Percentiles rank a stretch among this genome's conserved stretches.
Evolutionary conservation across 2,797 vertebrate species (phyloP).

Genomic region (Periparus ater): DNA sequence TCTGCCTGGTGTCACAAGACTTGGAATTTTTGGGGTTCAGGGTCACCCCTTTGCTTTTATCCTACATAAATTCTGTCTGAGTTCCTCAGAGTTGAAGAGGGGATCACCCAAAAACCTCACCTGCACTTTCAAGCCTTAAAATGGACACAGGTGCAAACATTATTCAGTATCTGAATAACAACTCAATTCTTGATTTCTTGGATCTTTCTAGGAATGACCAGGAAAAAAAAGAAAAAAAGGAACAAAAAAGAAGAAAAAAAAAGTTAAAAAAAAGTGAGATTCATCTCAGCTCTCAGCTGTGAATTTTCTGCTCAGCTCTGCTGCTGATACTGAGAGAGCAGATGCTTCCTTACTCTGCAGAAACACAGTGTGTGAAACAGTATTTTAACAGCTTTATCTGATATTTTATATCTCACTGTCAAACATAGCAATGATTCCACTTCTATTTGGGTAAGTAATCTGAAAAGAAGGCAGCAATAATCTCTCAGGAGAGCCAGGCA

Average conservation of each 20-base stretch:
- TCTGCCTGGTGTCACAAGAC: too few species aligned
- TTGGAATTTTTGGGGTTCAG: background rate
- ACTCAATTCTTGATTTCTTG: background rate
- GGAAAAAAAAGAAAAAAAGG: background rate
- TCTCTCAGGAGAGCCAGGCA: constrained; percentile 68
- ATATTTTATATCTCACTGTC: constrained; percentile 68
- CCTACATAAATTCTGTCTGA: background rate
- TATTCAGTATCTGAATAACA: background rate
- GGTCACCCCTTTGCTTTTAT: background rate
- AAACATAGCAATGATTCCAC: constrained; percentile 64
- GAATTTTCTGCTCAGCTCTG: constrained; percentile 46
- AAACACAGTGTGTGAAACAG: constrained; percentile 15
- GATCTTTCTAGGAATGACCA: constrained; percentile 38
- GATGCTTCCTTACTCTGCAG: constrained; percentile 61
- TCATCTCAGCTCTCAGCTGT: constrained; percentile 36
- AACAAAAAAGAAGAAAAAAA: background rate
- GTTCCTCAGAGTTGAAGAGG: background rate
- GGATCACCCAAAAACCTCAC: background rate
- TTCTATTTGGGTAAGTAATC: constrained; percentile 70
- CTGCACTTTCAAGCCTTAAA: background rate
- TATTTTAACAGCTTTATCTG: constrained; percentile 71
- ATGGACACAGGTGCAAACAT: background rate
- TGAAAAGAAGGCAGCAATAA: constrained; percentile 65
- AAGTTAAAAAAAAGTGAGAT: background rate
- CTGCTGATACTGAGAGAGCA: constrained; percentile 22